These are phyloP conservation scores for Prionace glauca DNA, from an alignment of 2,797 vertebrate species.

Conservation along the genomic window DNA sequence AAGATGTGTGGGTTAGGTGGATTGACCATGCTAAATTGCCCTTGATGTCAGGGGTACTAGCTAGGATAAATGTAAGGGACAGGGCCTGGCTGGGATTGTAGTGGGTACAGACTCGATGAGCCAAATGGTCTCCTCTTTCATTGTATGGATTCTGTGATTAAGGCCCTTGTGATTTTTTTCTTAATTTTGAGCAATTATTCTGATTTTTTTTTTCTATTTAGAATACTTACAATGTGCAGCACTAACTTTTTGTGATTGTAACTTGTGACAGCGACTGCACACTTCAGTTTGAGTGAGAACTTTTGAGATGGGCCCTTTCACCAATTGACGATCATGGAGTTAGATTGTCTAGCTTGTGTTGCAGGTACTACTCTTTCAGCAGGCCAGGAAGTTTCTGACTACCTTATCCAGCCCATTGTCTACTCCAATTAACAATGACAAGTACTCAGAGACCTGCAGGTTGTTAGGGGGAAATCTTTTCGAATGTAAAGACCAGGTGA, in stretches of 20 bases:
- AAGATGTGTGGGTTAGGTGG: no score
- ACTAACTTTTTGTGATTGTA: neutral
- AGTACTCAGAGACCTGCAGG: conserved; percentile 49
- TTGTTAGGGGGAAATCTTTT: conserved; percentile 45
- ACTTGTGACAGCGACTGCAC: neutral
- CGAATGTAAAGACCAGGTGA: conserved; percentile 44
- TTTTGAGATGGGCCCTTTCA: conserved; percentile 27
- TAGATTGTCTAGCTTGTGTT: conserved; percentile 42
- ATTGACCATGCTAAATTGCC: no score
- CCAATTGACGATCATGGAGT: neutral
- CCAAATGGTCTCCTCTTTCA: no score
- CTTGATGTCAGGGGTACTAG: no score
- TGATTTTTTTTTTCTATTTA: neutral
- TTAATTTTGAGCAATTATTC: neutral
- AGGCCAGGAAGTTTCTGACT: conserved; percentile 44
- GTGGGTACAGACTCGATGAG: no score
- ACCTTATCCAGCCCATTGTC: conserved; percentile 44
- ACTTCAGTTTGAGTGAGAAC: neutral
- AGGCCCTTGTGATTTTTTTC: neutral
- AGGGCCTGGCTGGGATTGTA: no score
- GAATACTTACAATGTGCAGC: neutral
- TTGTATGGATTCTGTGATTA: no score
- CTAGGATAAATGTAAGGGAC: no score
- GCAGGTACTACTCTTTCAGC: conserved; percentile 48
- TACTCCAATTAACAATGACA: conserved; percentile 43